Conservation (phyloP, 2,888 invertebrate genomes). For the Lampropteryx suffumata region DNA sequence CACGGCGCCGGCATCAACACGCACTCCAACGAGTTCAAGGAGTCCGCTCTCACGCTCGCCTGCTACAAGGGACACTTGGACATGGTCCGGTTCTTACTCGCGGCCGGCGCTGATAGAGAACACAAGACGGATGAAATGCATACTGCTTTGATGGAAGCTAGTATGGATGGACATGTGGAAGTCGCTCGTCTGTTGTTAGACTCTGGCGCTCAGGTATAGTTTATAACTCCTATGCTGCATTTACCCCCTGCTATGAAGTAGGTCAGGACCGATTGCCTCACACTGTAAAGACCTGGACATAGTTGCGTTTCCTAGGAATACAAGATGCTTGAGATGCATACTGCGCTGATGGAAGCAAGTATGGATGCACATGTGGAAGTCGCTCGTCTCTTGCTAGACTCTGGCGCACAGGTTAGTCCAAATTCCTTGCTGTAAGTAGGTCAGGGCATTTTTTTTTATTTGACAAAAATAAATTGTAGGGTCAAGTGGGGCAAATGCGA, state of each 20-base stretch:
- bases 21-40: constrained; percentile 99
- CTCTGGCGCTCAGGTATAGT: constrained; percentile 93
- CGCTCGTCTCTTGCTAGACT: constrained; percentile 95
- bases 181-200: constrained; percentile 97
- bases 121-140: constrained; percentile 99
- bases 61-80: constrained; percentile 98
- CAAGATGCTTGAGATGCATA: constrained; percentile 99
- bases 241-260: too few species aligned
- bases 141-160: constrained; percentile 99
- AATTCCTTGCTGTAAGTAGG: too few species aligned
- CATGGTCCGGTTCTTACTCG: constrained; percentile 97
- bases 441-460: too few species aligned
- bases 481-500: too few species aligned
- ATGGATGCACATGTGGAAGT: constrained; percentile 99
- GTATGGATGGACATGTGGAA: constrained; percentile 99
- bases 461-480: too few species aligned
- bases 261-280: too few species aligned
- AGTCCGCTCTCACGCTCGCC: constrained; percentile 96
- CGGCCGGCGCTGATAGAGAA: constrained; percentile 98
- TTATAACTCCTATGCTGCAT: too few species aligned
- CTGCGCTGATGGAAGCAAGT: constrained; percentile 99
- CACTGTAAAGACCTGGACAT: constrained; percentile 98
- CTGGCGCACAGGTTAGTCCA: constrained; percentile 91
- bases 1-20: constrained; percentile 99
- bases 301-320: constrained; percentile 98